These are phyloP conservation scores for Hetaerina titia DNA, from an alignment of 2,888 invertebrate species.

Conservation along the genomic window DNA sequence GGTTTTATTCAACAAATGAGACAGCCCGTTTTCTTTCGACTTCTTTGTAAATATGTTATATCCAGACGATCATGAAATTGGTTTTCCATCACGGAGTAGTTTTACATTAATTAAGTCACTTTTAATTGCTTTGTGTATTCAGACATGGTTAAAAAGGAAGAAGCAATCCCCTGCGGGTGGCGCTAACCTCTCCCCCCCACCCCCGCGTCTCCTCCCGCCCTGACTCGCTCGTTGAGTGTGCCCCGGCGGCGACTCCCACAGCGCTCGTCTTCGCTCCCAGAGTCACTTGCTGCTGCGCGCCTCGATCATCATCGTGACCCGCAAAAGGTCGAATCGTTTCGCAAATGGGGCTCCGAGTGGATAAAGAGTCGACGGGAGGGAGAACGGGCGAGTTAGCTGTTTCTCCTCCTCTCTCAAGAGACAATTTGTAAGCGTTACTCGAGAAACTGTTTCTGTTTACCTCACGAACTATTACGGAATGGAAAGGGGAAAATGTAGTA, in stretches of 20 bases:
- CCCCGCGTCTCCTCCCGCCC: no score
- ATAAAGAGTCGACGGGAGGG: neutral
- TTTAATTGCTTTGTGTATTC: no score
- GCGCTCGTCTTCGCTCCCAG: neutral
- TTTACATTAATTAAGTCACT: no score
- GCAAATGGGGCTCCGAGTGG: conserved; percentile 20
- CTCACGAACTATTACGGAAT: neutral
- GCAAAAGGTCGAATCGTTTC: conserved; percentile 51
- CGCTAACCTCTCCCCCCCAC: no score
- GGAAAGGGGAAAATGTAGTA: neutral
- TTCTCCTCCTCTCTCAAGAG: neutral
- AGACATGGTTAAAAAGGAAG: no score
- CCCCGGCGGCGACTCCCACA: neutral
- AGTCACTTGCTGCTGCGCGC: neutral
- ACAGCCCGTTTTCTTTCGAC: no score
- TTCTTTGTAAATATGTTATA: no score
- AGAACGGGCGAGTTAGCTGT: neutral
- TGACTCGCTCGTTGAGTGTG: no score
- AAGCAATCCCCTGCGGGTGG: no score
- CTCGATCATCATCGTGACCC: conserved; percentile 33
- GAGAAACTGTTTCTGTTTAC: neutral
- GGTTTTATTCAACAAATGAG: no score
- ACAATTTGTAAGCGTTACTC: neutral
- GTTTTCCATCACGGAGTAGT: no score
- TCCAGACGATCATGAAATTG: no score